Evolutionary conservation across 2,888 invertebrate genomes (phyloP).

Genomic region (Petrolisthes manimaculis): DNA sequence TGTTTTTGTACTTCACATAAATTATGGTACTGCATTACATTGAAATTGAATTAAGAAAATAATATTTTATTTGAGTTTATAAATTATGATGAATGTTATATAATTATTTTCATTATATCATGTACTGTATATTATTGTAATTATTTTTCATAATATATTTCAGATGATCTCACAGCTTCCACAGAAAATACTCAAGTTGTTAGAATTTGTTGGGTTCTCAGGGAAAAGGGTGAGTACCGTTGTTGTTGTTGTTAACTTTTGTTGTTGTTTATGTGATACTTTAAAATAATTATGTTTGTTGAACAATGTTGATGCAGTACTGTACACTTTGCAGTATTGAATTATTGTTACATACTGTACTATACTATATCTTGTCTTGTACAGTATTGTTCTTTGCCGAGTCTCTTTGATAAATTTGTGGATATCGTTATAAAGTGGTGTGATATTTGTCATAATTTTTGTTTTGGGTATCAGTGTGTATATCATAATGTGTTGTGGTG

Average conservation of each 20-base stretch:
- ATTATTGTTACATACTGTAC: too few relatives aligned
- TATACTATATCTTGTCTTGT: too few relatives aligned
- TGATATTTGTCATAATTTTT: background rate
- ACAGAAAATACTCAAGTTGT: constrained; percentile 82
- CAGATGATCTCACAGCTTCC: constrained; percentile 91
- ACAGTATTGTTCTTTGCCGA: too few relatives aligned
- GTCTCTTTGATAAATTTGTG: too few relatives aligned
- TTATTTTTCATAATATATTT: constrained; percentile 64
- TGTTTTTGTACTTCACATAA: too few relatives aligned
- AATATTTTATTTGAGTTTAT: too few relatives aligned
- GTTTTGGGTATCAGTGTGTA: background rate
- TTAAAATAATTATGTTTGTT: too few relatives aligned
- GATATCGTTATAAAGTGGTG: background rate
- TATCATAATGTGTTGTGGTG: background rate
- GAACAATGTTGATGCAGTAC: too few relatives aligned
- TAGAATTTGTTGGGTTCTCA: constrained; percentile 95
- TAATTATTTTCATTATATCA: background rate
- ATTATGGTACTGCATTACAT: too few relatives aligned
- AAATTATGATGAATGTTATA: background rate
- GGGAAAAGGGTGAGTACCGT: constrained; percentile 74
- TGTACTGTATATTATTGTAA: background rate
- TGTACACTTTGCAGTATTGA: too few relatives aligned
- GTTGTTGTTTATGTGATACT: background rate
- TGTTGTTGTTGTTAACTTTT: background rate
- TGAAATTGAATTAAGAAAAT: too few relatives aligned